Conservation (phyloP, 2,888 invertebrate species). For the Enchytraeus crypticus region DNA sequence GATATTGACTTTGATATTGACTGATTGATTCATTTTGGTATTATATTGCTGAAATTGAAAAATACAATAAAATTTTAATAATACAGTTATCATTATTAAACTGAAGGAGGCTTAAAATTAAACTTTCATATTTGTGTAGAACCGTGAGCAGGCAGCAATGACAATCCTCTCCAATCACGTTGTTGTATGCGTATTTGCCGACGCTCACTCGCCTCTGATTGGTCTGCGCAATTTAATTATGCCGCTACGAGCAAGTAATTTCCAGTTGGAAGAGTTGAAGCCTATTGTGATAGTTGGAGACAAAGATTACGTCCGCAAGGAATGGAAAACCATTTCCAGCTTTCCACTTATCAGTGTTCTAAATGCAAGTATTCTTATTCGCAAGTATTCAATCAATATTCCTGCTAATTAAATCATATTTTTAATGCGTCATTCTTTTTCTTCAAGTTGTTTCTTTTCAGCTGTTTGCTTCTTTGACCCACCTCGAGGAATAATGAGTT, state of each 20-base stretch:
- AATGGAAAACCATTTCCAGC: slow-evolving; percentile 99
- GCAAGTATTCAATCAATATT: too few relatives aligned
- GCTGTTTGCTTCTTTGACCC: too few relatives aligned
- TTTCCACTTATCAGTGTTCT: slow-evolving; percentile 98
- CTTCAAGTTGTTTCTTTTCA: too few relatives aligned
- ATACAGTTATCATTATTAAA: too few relatives aligned
- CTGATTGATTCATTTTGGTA: too few relatives aligned
- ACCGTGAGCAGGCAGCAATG: slow-evolving; percentile 98
- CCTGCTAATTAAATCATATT: too few relatives aligned
- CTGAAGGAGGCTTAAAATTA: too few relatives aligned
- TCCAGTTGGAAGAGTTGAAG: slow-evolving; percentile 98
- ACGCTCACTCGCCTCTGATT: slow-evolving; percentile 97
- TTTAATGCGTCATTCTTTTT: too few relatives aligned
- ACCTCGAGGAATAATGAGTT: too few relatives aligned
- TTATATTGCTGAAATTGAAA: too few relatives aligned
- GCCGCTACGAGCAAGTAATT: slow-evolving; percentile 98
- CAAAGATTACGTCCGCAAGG: slow-evolving; percentile 92
- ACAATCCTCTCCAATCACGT: slow-evolving; percentile 50
- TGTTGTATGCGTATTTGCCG: slow-evolving; percentile 97
- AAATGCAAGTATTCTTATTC: slow-evolving; percentile 30
- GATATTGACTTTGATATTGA: too few relatives aligned
- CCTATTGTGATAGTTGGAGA: slow-evolving; percentile 99
- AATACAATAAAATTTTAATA: too few relatives aligned
- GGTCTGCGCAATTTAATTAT: slow-evolving; percentile 96
- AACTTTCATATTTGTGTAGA: slow-evolving; percentile 56